These are phyloP conservation scores for Myotis daubentonii DNA, from an alignment of 2,797 vertebrate species.

Conservation along the genomic window DNA sequence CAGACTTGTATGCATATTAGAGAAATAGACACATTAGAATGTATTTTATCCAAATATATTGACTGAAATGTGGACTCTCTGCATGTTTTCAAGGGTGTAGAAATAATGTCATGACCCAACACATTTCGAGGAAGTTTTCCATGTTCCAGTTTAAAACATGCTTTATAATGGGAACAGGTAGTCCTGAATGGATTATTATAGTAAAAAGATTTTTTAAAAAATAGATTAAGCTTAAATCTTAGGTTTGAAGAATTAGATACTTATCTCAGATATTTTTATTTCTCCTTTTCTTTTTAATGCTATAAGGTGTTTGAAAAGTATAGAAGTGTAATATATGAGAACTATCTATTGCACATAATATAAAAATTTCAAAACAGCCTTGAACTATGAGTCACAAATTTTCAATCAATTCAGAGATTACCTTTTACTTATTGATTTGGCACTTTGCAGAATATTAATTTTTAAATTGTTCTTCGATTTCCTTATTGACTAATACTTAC, in stretches of 20 bases:
- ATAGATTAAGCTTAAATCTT: not conserved
- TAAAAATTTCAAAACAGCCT: not conserved
- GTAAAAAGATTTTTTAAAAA: not conserved
- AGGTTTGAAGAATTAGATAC: not conserved
- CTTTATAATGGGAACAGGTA: not conserved
- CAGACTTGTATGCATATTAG: conserved; percentile 3
- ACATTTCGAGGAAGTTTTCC: not conserved
- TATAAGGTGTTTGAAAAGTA: not conserved
- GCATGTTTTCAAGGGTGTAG: not conserved
- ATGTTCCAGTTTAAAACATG: not conserved
- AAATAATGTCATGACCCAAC: not conserved
- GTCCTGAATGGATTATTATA: not conserved
- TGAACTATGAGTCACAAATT: not conserved
- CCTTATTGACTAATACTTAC: conserved; percentile 7
- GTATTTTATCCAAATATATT: not conserved
- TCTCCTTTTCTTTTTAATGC: conserved; percentile 1
- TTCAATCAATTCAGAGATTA: not conserved
- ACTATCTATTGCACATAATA: not conserved
- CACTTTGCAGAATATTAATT: conserved; percentile 45
- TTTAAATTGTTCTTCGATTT: conserved; percentile 52
- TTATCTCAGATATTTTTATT: not conserved
- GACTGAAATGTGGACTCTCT: not conserved
- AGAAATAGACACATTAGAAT: conserved; percentile 10
- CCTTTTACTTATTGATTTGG: conserved; percentile 24
- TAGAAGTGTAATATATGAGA: not conserved